Conservation (phyloP, 2,797 vertebrate species). For the Sandelia bainsii region DNA sequence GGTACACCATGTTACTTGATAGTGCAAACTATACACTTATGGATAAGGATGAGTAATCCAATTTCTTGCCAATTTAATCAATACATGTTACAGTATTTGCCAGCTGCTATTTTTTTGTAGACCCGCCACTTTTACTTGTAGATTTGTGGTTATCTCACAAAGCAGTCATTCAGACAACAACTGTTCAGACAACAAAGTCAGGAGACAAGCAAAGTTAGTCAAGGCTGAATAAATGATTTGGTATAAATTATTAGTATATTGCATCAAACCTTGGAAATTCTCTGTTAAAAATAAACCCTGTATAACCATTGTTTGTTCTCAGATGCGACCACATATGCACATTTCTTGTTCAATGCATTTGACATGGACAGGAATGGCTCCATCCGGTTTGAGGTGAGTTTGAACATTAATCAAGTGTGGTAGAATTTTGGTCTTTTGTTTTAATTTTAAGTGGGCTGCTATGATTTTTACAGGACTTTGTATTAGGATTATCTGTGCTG, state of each 20-base stretch:
- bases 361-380: slow-evolving; percentile 91
- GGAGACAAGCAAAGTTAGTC: neutral
- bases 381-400: slow-evolving; percentile 92
- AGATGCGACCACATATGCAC: slow-evolving; percentile 94
- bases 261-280: neutral
- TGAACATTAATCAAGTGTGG: neutral
- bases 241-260: too few relatives aligned
- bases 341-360: slow-evolving; percentile 96
- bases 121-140: neutral
- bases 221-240: neutral
- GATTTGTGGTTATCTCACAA: neutral
- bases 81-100: neutral
- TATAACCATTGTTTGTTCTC: slow-evolving; percentile 21
- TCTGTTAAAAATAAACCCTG: neutral
- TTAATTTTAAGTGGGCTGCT: neutral
- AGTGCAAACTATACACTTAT: neutral
- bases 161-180: neutral
- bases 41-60: neutral
- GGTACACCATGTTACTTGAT: slow-evolving; percentile 77
- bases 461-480: slow-evolving; percentile 89
- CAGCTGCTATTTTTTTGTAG: neutral
- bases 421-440: neutral
- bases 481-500: slow-evolving; percentile 91
- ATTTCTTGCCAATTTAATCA: neutral
- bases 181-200: too few relatives aligned